Base-by-base conservation (phyloP, 2,888 invertebrate genomes). In the Volucella inanis region DNA sequence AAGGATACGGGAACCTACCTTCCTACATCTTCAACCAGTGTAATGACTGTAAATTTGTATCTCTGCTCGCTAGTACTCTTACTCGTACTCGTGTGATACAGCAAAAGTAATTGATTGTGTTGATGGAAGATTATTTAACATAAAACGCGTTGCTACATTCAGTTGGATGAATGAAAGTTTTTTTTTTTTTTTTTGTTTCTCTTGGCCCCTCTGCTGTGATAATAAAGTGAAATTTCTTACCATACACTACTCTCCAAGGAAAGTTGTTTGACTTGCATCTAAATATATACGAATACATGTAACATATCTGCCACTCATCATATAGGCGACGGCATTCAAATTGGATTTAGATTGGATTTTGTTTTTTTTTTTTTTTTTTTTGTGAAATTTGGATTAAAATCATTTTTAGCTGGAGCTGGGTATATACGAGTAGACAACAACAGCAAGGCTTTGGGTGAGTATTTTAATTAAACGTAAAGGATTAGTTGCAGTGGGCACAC, bases 121-220 rank as follows among this genome's bases (percentile, higher is more conserved):
- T 67, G 71, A 72, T 80, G 76, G 75, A 65, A 71, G 85, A 85
- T 85, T 85, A 80, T 76, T 85, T 80, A 85, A 85, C 84, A 76
- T 67, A 76, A 67, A 71, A 84, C 49, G 77, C 68, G 70, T 62
- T 68, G 76, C 50, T 67, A 47, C 64, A 75, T 79, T 70, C 74
- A 68, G 47, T 85, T 85, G 76, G 31, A 80, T 77, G 85, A 85
- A 85, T 85, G 85, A 85, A 85, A 85, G 85, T 85, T 85, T 85
- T 79, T 62, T 49, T 12, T 52, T 85, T 85, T 85, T 79, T 62
- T 49, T 12, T 52, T 31, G 41, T 57, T 43, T 57, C 39, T 71
- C 52, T 50, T 61, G 67, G 47, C 62, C 52, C 64, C 55, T 76
- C 22, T 22, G 31, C 61, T 82, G 82, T 82, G 72, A 83, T 78